These are phyloP conservation scores for Pholis gunnellus DNA, from an alignment of 2,113 vertebrate genomes.

Conservation along the genomic window DNA sequence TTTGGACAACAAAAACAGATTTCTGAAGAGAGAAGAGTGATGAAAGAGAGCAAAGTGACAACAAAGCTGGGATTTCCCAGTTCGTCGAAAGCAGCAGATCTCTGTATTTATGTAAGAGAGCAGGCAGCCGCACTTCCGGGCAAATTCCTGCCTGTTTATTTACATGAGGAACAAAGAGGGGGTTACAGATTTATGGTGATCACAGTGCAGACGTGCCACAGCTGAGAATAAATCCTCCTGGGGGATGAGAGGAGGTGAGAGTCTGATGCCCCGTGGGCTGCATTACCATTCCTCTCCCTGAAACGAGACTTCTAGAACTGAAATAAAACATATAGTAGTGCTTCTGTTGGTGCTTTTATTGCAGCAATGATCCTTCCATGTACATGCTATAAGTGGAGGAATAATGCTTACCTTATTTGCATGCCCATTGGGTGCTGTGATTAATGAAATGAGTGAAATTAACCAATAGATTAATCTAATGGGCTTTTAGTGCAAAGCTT, in stretches of 20 bases:
- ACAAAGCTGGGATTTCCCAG: conserved; percentile 38
- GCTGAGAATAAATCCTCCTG: conserved; percentile 53
- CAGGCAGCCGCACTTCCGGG: background rate
- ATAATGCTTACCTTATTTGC: conserved; percentile 44
- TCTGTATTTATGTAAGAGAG: conserved; percentile 23
- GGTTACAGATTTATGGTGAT: conserved; percentile 60
- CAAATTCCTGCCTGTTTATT: conserved; percentile 44
- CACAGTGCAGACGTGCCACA: conserved; percentile 44
- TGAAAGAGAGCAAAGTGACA: conserved; percentile 36
- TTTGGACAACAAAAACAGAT: background rate
- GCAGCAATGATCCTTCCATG: conserved; percentile 14
- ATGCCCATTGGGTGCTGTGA: conserved; percentile 53
- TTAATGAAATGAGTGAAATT: conserved; percentile 66
- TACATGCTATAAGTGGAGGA: conserved; percentile 41
- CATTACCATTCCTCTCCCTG: conserved; percentile 46
- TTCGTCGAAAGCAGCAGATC: conserved; percentile 25
- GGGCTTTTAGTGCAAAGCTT: conserved; percentile 65
- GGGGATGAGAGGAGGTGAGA: conserved; percentile 51
- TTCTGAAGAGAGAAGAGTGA: conserved; percentile 22
- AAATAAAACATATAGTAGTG: conserved; percentile 33
- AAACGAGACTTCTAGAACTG: conserved; percentile 34
- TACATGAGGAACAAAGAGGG: conserved; percentile 55
- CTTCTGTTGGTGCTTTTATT: conserved; percentile 44
- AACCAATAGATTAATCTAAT: conserved; percentile 60
- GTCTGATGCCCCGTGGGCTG: conserved; percentile 39